Conservation (phyloP, 2,888 invertebrate species). For the Pristionchus exspectatus region DNA sequence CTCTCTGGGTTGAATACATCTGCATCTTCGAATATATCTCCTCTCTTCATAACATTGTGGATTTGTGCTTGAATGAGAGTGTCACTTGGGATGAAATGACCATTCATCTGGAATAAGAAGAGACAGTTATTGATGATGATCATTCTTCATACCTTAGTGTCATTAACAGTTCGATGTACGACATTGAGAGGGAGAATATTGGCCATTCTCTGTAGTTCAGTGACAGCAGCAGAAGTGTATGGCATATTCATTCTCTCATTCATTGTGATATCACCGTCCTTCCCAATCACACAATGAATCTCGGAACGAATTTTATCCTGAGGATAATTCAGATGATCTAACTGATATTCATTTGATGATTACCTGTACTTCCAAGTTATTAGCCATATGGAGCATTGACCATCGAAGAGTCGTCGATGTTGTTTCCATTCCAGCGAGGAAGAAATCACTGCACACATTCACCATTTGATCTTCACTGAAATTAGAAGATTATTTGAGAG, state of each 20-base stretch:
- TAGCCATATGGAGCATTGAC: constrained; percentile 50
- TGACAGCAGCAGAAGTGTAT: constrained; percentile 19
- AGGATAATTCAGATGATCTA: background rate
- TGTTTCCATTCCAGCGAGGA: constrained; percentile 54
- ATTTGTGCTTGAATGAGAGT: constrained; percentile 41
- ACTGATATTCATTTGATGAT: background rate
- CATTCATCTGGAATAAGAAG: background rate
- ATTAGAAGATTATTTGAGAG: background rate
- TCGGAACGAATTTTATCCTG: constrained; percentile 48
- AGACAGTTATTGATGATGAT: background rate
- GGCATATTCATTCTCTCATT: constrained; percentile 8
- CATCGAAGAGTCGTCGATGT: constrained; percentile 53
- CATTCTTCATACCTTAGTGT: constrained; percentile 19
- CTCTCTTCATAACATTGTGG: background rate
- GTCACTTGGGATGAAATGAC: constrained; percentile 42
- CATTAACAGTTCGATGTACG: constrained; percentile 28
- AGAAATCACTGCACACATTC: constrained; percentile 50
- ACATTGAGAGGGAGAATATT: constrained; percentile 53
- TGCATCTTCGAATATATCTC: constrained; percentile 58
- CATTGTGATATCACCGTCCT: constrained; percentile 19
- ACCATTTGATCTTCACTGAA: constrained; percentile 50
- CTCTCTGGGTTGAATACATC: constrained; percentile 65
- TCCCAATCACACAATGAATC: constrained; percentile 9
- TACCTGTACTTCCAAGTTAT: constrained; percentile 43
- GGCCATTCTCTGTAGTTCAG: constrained; percentile 51